phyloP scores from a whole-genome alignment of 2,797 vertebrate genomes.

The Phoebastria nigripes region DNA sequence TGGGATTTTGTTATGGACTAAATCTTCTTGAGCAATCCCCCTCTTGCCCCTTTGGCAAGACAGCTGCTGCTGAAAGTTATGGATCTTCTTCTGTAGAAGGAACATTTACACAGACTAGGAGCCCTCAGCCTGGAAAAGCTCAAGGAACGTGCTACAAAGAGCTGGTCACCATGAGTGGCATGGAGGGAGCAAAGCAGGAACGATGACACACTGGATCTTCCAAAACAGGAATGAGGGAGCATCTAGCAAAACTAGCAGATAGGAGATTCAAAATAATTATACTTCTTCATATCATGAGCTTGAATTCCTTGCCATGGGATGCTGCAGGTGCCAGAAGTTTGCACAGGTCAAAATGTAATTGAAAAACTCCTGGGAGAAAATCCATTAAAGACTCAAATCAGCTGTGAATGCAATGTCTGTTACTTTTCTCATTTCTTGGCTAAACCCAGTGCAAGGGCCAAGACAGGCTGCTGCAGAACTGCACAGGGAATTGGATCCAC shows the following conservation, averaged over 20 bases:
- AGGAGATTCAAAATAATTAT: neutral
- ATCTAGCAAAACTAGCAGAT: neutral
- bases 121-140: neutral
- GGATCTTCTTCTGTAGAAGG: neutral
- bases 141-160: neutral
- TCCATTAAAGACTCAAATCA: neutral
- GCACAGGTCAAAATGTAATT: neutral
- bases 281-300: neutral
- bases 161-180: neutral
- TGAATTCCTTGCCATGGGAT: neutral
- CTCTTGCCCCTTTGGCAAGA: neutral
- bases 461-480: neutral
- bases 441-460: neutral
- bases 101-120: neutral
- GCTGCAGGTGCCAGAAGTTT: neutral
- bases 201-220: neutral
- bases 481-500: neutral
- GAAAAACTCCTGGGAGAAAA: neutral
- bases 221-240: neutral
- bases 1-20: neutral
- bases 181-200: neutral
- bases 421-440: neutral
- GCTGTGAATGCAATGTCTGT: neutral
- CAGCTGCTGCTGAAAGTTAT: neutral
- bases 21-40: neutral